phyloP scores from a whole-genome alignment of 2,797 vertebrate species.

The Danio aesculapii region DNA sequence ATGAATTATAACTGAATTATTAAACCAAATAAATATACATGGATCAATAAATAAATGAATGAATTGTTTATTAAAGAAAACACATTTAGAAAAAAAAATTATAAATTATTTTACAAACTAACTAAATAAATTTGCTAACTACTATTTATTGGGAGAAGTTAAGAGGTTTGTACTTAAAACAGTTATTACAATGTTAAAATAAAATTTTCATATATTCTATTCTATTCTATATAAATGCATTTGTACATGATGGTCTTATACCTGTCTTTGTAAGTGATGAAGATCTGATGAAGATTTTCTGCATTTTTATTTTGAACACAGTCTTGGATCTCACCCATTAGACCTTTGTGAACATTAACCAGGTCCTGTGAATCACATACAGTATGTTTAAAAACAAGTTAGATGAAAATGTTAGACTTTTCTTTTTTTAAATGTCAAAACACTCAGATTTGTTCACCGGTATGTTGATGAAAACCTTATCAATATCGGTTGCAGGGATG shows the following conservation, averaged over 20 bases:
- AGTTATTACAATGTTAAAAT: no score
- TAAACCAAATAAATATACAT: no score
- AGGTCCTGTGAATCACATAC: constrained; percentile 80
- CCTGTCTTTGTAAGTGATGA: constrained; percentile 95
- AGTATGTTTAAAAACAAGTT: background rate
- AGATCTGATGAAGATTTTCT: constrained; percentile 93
- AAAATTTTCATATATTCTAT: no score
- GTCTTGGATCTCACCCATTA: constrained; percentile 89
- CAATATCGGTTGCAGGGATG: constrained; percentile 85
- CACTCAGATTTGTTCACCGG: constrained; percentile 80
- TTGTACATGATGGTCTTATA: constrained; percentile 55
- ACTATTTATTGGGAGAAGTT: no score
- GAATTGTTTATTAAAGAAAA: no score
- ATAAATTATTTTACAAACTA: no score
- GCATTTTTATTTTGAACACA: constrained; percentile 88
- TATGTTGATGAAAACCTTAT: constrained; percentile 94
- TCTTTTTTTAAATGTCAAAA: background rate
- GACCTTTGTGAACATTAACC: constrained; percentile 91
- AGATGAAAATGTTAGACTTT: background rate
- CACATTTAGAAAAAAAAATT: no score
- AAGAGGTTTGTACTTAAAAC: no score
- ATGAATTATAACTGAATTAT: no score
- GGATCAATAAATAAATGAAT: no score
- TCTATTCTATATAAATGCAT: no score
- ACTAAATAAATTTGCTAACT: no score